These are phyloP conservation scores for Buathra laborator DNA, from an alignment of 2,888 invertebrate genomes.

Conservation along the genomic window DNA sequence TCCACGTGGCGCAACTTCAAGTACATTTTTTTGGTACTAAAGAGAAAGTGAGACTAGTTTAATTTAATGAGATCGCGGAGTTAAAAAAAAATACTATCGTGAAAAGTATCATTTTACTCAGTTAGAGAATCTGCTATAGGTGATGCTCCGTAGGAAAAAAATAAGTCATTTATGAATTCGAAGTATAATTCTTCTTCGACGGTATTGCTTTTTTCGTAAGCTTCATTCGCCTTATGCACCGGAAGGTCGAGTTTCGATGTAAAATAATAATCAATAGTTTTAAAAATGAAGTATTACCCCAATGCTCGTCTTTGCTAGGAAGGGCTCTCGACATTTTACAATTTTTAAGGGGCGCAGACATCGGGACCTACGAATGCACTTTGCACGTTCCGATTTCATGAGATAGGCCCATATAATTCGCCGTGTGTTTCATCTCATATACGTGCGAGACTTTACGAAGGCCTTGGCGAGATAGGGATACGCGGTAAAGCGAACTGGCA, in stretches of 20 bases:
- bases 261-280: too few relatives aligned
- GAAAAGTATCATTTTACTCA: too few relatives aligned
- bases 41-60: not conserved
- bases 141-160: too few relatives aligned
- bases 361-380: not conserved
- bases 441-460: constrained; percentile 21
- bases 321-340: not conserved
- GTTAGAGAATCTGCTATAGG: too few relatives aligned
- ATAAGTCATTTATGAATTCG: too few relatives aligned
- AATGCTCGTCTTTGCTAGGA: too few relatives aligned
- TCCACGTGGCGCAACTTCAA: not conserved
- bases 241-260: too few relatives aligned
- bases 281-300: too few relatives aligned
- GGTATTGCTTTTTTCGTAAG: too few relatives aligned
- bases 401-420: constrained; percentile 38
- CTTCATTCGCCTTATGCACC: too few relatives aligned
- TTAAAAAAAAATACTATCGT: too few relatives aligned
- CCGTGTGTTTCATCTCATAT: constrained; percentile 11
- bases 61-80: not conserved
- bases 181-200: too few relatives aligned
- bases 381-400: constrained; percentile 38
- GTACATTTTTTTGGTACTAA: not conserved
- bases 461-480: constrained; percentile 47
- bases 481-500: constrained; percentile 28
- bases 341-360: not conserved